Percentiles rank a stretch among this genome's conserved stretches.
These are phyloP conservation scores for Elgaria multicarinata DNA, from an alignment of 2,113 vertebrate species.

Conservation along the genomic window DNA sequence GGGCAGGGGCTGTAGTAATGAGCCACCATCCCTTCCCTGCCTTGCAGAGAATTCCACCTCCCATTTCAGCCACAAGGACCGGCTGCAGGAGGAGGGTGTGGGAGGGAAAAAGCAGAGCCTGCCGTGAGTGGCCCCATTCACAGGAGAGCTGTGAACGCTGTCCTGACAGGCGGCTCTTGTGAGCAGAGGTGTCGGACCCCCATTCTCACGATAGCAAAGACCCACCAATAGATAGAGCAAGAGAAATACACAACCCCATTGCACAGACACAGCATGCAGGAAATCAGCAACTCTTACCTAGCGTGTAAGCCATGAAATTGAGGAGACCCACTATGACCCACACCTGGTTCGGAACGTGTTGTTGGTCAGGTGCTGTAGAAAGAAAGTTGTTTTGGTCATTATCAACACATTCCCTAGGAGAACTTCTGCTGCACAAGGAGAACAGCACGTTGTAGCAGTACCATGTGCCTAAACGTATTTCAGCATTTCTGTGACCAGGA, in stretches of 20 bases:
- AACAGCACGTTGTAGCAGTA: not conserved
- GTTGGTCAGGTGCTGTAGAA: conserved; percentile 83
- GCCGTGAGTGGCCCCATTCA: too few relatives aligned
- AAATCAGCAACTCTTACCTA: conserved; percentile 83
- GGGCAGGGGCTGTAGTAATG: not conserved
- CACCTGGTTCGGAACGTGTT: conserved; percentile 90
- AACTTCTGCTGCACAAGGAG: not conserved
- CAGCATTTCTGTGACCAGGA: too few relatives aligned
- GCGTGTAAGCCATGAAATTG: conserved; percentile 95
- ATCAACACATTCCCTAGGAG: not conserved
- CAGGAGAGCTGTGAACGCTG: not conserved
- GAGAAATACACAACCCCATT: not conserved
- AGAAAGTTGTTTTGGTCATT: not conserved
- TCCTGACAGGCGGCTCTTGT: too few relatives aligned
- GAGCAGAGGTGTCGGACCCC: too few relatives aligned
- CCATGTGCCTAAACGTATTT: not conserved
- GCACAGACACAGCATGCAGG: not conserved
- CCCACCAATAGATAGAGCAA: too few relatives aligned
- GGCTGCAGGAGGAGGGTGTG: not conserved
- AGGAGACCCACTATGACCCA: conserved; percentile 95
- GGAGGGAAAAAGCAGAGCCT: not conserved
- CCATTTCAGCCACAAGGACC: not conserved
- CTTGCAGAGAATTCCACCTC: not conserved
- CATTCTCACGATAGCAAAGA: not conserved
- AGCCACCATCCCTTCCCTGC: not conserved